Conservation (phyloP, 2,888 invertebrate genomes). For the Andrena hattorfiana region DNA sequence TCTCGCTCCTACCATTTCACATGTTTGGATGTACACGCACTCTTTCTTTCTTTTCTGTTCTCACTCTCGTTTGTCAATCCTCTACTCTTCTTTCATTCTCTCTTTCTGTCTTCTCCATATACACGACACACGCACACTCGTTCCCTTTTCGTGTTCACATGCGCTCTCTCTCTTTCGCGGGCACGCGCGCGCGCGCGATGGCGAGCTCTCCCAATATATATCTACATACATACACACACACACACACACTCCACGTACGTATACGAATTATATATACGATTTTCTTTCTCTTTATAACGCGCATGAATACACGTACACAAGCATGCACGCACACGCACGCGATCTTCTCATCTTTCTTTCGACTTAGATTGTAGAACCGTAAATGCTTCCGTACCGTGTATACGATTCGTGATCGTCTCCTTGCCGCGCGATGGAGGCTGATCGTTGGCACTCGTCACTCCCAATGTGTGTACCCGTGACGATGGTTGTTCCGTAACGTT, state of each 20-base stretch:
- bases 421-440: conserved; percentile 73
- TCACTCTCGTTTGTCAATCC: conserved; percentile 30
- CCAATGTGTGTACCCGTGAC: conserved; percentile 54
- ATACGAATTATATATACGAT: conserved; percentile 11
- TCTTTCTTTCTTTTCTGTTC: conserved; percentile 43
- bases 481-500: conserved; percentile 56
- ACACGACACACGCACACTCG: conserved; percentile 25
- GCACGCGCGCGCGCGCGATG: neutral
- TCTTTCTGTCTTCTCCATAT: conserved; percentile 56
- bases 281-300: conserved; percentile 38
- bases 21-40: conserved; percentile 38
- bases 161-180: conserved; percentile 18
- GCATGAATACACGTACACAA: conserved; percentile 8
- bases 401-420: conserved; percentile 72
- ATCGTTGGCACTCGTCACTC: conserved; percentile 73
- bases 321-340: conserved; percentile 4
- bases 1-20: conserved; percentile 33
- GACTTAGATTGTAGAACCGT: conserved; percentile 49
- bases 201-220: no score
- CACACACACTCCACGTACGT: neutral
- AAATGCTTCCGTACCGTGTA: conserved; percentile 75
- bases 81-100: conserved; percentile 41
- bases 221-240: no score
- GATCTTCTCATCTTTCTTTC: conserved; percentile 48
- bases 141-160: conserved; percentile 17